A percentile compares a stretch with the other conserved stretches of the same genome.
Evolutionary conservation across 2,797 vertebrate species (phyloP).

Genomic region (Coendou prehensilis): DNA sequence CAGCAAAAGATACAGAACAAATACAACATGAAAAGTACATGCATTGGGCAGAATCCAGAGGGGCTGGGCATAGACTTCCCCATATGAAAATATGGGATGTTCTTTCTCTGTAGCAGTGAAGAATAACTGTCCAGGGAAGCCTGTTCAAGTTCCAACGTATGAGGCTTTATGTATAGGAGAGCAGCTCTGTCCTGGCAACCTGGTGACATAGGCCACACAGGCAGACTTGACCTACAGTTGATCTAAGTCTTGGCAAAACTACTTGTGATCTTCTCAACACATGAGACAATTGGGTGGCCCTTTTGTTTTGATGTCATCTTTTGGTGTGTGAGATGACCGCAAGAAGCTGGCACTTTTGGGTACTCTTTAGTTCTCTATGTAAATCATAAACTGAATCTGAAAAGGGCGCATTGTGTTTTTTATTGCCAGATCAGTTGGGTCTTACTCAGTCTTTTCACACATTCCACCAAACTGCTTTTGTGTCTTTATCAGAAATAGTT

Average conservation of each 20-base stretch:
- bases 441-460: not conserved
- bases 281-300: not conserved
- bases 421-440: not conserved
- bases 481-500: slow-evolving; percentile 6
- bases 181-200: not conserved
- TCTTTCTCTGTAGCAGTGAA: not conserved
- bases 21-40: not conserved
- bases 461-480: slow-evolving; percentile 20
- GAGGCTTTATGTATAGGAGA: not conserved
- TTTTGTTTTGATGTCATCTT: slow-evolving; percentile 5
- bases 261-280: not conserved
- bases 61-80: not conserved
- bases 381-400: not conserved
- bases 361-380: not conserved
- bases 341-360: not conserved
- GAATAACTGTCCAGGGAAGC: not conserved
- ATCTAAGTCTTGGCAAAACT: slow-evolving; percentile 31
- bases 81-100: not conserved
- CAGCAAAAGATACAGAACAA: not conserved
- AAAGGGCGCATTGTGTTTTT: not conserved
- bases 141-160: not conserved
- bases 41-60: not conserved
- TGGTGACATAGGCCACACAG: not conserved
- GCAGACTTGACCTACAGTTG: not conserved
- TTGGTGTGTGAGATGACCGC: not conserved